Evolutionary conservation across 1,140 invertebrate genomes (phyloP), one percentile per base, ranked within the genome.

Genomic region (Armadillidium nasatum): DNA sequence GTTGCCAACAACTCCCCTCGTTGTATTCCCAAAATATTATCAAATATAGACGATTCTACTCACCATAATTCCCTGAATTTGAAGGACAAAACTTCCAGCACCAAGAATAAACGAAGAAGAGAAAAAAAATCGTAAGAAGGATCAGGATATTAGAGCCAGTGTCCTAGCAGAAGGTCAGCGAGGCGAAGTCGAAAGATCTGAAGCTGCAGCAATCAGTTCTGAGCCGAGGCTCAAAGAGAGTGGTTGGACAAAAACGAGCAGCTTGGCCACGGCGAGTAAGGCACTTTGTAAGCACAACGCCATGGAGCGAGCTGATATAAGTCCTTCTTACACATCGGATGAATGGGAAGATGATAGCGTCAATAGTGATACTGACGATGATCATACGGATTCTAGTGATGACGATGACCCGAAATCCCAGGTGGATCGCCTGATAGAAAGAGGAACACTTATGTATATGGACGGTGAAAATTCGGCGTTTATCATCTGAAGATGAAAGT

Each of bases 351-450:
- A 78, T 74, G 80, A 78, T 54, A 81, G 80, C 72, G 77, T 75
- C 73, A 69, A 75, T 11, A 81, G 80, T 73, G 80, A 78, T 66
- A 75, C 75, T 23, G 80, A 81, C 19, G 73, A 67, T 13, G 80
- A 81, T 44, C 77, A 81, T 46, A 79, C 76, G 72, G 80, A 81
- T 66, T 78, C 76, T 73, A 81, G 80, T 73, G 80, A 81, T 60
- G 80, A 81, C 70, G 80, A 81, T 73, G 78, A 81, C 60, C 80
- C 80, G 15, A 81, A 78, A 69, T 81, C 80, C 33, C 80, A 81
- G 75, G 80, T 81, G 66, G 80, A 81, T 66, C 19, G 80, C 13
- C 71, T 81, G 68, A 81, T 81, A 33, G 77, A 81, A 68, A 46
- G 76, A 45, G 80, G 73, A 44, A 77, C 80, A 22, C 72, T 78